Evolutionary conservation across 2,888 invertebrate genomes (phyloP).

Genomic region (Chaitophorus viminalis): DNA sequence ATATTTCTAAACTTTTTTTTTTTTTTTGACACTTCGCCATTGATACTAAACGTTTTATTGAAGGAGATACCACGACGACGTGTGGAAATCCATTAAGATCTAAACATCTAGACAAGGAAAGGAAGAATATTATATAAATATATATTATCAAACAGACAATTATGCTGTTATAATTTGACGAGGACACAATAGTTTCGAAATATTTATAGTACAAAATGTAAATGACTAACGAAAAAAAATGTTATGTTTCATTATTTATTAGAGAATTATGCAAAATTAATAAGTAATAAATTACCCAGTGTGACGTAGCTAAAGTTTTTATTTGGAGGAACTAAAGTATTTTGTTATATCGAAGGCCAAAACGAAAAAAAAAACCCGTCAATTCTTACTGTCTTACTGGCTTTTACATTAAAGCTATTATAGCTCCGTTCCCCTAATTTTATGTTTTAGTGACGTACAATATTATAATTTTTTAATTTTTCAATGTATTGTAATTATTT

Average conservation of each 20-base stretch:
- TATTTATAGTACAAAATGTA: not conserved
- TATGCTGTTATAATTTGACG: not conserved
- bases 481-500: too few species aligned
- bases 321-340: not conserved
- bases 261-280: not conserved
- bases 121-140: not conserved
- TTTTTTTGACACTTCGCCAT: slow-evolving; percentile 45
- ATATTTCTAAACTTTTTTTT: slow-evolving; percentile 38
- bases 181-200: not conserved
- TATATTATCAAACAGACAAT: not conserved
- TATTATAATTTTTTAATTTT: not conserved
- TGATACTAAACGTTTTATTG: slow-evolving; percentile 47
- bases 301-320: not conserved
- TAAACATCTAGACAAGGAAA: not conserved
- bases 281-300: not conserved
- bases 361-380: not conserved
- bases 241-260: not conserved
- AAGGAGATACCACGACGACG: not conserved
- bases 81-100: slow-evolving; percentile 14
- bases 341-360: not conserved
- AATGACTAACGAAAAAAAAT: not conserved
- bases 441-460: not conserved
- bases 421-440: not conserved
- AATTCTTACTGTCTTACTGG: not conserved
- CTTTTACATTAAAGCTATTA: not conserved